A percentile compares a stretch with the other conserved stretches of the same genome.
phyloP scores from a whole-genome alignment of 2,888 invertebrate genomes.

The Gisinianus flammeolus region DNA sequence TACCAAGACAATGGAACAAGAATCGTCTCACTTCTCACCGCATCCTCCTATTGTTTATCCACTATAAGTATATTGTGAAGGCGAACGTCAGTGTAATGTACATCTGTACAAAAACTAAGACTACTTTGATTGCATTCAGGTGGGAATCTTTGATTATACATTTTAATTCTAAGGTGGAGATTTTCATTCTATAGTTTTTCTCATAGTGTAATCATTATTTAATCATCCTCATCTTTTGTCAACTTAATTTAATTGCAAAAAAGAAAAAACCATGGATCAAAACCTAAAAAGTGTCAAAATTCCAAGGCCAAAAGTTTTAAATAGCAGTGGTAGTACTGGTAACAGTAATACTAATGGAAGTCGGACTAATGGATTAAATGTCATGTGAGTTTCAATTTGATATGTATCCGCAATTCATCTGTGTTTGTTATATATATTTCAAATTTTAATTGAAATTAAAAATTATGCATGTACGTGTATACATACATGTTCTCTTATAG shows the following conservation, averaged over 20 bases:
- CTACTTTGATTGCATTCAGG: not conserved
- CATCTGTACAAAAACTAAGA: not conserved
- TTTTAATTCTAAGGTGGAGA: not conserved
- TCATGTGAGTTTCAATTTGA: not conserved
- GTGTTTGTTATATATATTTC: not conserved
- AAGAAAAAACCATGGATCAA: conserved; percentile 9
- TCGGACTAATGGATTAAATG: not conserved
- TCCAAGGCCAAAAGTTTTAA: conserved; percentile 31
- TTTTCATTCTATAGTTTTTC: not conserved
- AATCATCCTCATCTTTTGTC: not conserved
- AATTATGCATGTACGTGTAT: not conserved
- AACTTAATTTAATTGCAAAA: not conserved
- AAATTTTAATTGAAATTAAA: not conserved
- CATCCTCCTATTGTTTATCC: no score
- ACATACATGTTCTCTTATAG: not conserved
- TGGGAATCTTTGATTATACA: conserved; percentile 8
- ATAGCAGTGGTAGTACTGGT: not conserved
- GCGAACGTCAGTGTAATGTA: not conserved
- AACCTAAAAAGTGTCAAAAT: conserved; percentile 33
- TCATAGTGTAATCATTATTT: not conserved
- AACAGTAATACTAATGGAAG: not conserved
- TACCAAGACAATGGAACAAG: not conserved
- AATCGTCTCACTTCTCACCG: not conserved
- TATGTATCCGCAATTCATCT: not conserved
- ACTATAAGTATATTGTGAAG: not conserved